A percentile compares a stretch with the other conserved stretches of the same genome.
These are phyloP conservation scores for Drosophila eugracilis DNA, from an alignment of 1,140 invertebrate genomes.

Conservation along the genomic window DNA sequence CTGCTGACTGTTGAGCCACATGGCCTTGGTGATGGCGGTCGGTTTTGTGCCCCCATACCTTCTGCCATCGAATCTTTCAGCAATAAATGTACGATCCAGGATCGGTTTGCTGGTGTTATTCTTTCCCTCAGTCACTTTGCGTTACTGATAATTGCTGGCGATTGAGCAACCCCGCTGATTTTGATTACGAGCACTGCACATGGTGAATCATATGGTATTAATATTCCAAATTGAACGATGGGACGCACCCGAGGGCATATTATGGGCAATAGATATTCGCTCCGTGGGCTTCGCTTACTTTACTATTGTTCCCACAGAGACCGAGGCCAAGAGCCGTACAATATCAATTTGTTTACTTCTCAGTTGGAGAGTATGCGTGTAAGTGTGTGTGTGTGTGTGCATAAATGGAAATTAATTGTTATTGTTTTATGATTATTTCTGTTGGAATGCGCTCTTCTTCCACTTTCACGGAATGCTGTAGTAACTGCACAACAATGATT, in stretches of 20 bases:
- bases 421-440: constrained; percentile 15
- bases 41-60: constrained; percentile 86
- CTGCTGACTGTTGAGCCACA: constrained; percentile 90
- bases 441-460: constrained; percentile 8
- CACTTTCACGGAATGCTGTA: constrained; percentile 40
- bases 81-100: constrained; percentile 17
- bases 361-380: too few relatives aligned
- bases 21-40: constrained; percentile 92
- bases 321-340: constrained; percentile 6
- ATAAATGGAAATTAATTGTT: not conserved
- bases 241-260: constrained; percentile 35
- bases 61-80: constrained; percentile 42
- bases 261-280: constrained; percentile 41
- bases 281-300: constrained; percentile 19
- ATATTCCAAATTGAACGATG: constrained; percentile 48
- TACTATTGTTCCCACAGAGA: too few relatives aligned
- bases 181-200: constrained; percentile 42
- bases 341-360: constrained; percentile 20
- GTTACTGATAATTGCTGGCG: constrained; percentile 52
- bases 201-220: constrained; percentile 37
- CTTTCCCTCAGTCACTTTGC: constrained; percentile 13
- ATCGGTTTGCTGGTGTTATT: constrained; percentile 5
- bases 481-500: constrained; percentile 20
- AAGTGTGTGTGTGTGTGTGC: not conserved
- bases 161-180: constrained; percentile 59